A percentile compares a stretch with the other conserved stretches of the same genome.
These are phyloP conservation scores for Coluber constrictor DNA, from an alignment of 2,797 vertebrate species.

Conservation along the genomic window DNA sequence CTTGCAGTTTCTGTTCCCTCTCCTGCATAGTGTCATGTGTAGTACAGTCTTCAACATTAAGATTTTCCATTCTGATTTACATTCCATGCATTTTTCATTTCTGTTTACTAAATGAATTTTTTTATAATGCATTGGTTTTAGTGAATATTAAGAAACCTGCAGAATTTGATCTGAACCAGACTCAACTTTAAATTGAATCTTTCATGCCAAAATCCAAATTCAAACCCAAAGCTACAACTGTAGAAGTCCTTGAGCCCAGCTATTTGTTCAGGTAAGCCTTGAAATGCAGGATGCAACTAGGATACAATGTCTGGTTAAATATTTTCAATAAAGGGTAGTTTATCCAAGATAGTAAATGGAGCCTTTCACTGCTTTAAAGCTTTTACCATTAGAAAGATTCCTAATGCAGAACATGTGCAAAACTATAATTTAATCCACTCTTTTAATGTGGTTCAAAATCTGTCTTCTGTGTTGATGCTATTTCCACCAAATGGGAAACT, in stretches of 20 bases:
- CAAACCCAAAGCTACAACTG: not conserved
- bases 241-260: not conserved
- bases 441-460: not conserved
- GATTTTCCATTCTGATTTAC: slow-evolving; percentile 9
- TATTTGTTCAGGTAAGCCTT: not conserved
- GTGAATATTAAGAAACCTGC: not conserved
- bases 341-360: too few species aligned
- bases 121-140: not conserved
- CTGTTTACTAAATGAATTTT: slow-evolving; percentile 11
- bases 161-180: not conserved
- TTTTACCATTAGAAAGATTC: not conserved
- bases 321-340: not conserved
- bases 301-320: not conserved
- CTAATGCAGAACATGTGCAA: not conserved
- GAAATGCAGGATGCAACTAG: not conserved
- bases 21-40: slow-evolving; percentile 10
- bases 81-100: not conserved
- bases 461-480: not conserved
- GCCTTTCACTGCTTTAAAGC: not conserved
- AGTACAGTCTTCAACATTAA: not conserved
- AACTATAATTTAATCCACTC: not conserved
- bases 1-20: slow-evolving; percentile 21
- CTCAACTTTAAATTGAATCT: not conserved
- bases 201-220: not conserved
- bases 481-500: not conserved